Conservation (phyloP, 1,140 invertebrate genomes). For the Telenomus remus region DNA sequence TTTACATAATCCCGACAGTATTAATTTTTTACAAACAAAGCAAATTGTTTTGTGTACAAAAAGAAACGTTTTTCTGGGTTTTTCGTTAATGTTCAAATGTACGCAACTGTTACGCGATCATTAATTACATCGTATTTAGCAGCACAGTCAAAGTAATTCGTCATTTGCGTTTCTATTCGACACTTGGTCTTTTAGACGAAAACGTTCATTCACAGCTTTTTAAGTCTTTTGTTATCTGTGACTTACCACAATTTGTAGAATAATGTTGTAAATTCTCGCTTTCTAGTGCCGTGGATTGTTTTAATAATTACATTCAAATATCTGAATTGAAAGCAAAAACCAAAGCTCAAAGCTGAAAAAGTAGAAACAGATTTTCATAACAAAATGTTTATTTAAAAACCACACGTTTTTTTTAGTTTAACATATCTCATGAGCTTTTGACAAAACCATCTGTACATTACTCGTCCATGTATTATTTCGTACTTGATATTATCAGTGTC, state of each 20-base stretch:
- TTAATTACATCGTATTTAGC: slow-evolving; percentile 44
- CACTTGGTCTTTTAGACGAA: slow-evolving; percentile 17
- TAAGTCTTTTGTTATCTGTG: slow-evolving; percentile 48
- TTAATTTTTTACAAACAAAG: no score
- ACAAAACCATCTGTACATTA: slow-evolving; percentile 50
- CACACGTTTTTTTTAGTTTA: slow-evolving; percentile 27
- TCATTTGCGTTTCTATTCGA: no score
- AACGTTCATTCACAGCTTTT: slow-evolving; percentile 30
- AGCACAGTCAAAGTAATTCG: slow-evolving; percentile 5
- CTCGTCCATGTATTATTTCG: slow-evolving; percentile 44
- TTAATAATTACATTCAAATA: background rate
- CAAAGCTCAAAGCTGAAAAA: no score
- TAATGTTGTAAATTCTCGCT: slow-evolving; percentile 42
- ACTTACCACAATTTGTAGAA: slow-evolving; percentile 51
- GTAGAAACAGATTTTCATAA: no score
- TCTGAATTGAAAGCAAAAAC: no score
- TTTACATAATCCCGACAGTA: background rate
- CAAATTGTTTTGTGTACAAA: no score
- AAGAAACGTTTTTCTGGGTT: no score
- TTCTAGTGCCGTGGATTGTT: slow-evolving; percentile 5
- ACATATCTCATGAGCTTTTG: slow-evolving; percentile 56
- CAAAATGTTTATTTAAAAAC: no score
- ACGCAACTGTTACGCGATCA: slow-evolving; percentile 1
- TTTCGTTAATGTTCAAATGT: no score
- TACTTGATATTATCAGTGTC: slow-evolving; percentile 63